phyloP scores from a whole-genome alignment of 2,113 vertebrate species.

The Colistium nudipinnis region DNA sequence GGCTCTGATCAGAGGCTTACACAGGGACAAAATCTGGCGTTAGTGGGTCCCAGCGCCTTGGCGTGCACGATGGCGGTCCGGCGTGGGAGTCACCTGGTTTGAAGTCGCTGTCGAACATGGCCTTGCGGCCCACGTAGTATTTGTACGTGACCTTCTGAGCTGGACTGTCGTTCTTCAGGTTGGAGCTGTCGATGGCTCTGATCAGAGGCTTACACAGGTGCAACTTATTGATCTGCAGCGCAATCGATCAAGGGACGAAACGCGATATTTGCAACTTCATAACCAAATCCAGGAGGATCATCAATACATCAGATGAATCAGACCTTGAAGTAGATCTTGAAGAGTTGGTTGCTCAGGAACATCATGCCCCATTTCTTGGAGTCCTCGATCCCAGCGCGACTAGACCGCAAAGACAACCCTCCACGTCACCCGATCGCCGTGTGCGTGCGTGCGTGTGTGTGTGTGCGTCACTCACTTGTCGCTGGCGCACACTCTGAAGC shows the following conservation, averaged over 20 bases:
- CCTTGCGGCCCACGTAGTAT: constrained; percentile 96
- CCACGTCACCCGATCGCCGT: neutral
- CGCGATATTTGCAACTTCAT: neutral
- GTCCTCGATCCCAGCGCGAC: constrained; percentile 95
- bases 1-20: constrained; percentile 95
- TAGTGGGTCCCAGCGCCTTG: no score
- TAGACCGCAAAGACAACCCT: constrained; percentile 47
- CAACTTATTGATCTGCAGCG: constrained; percentile 93
- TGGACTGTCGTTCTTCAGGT: constrained; percentile 91
- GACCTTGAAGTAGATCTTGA: constrained; percentile 99
- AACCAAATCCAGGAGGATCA: no score
- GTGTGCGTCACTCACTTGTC: constrained; percentile 86
- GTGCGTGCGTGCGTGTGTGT: neutral
- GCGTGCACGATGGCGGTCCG: no score
- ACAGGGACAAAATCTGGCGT: no score
- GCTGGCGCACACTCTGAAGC: constrained; percentile 96
- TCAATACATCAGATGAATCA: neutral
- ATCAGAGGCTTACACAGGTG: constrained; percentile 98
- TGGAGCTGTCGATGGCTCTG: constrained; percentile 97
- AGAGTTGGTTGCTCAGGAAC: constrained; percentile 97
- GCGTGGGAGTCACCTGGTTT: constrained; percentile 84
- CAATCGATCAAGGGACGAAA: neutral
- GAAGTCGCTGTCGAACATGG: constrained; percentile 99
- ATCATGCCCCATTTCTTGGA: constrained; percentile 99
- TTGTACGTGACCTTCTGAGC: constrained; percentile 95